Evolutionary conservation across 2,113 vertebrate genomes (phyloP).

Genomic region (Struthio camelus): DNA sequence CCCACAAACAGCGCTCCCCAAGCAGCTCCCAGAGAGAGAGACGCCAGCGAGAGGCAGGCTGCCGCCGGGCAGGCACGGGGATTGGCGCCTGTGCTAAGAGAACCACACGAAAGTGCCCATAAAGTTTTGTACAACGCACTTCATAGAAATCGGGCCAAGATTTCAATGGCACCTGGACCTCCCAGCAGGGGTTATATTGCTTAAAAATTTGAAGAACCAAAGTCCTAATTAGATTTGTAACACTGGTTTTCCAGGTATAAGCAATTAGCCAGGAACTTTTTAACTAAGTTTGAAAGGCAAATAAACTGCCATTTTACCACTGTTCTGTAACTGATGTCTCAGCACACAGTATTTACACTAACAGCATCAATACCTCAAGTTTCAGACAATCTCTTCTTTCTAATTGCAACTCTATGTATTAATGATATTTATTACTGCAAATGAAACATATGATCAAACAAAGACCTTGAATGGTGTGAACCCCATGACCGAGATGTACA

Average conservation of each 20-base stretch:
- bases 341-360: background rate
- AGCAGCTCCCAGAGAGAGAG: background rate
- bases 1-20: background rate
- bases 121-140: background rate
- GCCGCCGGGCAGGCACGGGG: accelerated
- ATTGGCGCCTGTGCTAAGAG: background rate
- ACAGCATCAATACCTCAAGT: background rate
- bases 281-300: background rate
- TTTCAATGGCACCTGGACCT: background rate
- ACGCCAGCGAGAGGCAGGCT: accelerated
- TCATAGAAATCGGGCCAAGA: background rate
- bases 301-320: background rate
- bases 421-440: background rate
- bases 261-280: background rate
- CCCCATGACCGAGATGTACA: background rate
- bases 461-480: background rate
- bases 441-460: background rate
- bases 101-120: background rate
- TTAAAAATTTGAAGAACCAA: background rate
- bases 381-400: background rate
- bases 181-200: background rate
- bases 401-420: background rate
- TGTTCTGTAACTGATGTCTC: background rate
- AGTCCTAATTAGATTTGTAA: background rate
- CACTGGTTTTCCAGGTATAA: background rate